Evolutionary conservation across 2,888 invertebrate genomes (phyloP).

Genomic region (Amblyjoppa proteus): DNA sequence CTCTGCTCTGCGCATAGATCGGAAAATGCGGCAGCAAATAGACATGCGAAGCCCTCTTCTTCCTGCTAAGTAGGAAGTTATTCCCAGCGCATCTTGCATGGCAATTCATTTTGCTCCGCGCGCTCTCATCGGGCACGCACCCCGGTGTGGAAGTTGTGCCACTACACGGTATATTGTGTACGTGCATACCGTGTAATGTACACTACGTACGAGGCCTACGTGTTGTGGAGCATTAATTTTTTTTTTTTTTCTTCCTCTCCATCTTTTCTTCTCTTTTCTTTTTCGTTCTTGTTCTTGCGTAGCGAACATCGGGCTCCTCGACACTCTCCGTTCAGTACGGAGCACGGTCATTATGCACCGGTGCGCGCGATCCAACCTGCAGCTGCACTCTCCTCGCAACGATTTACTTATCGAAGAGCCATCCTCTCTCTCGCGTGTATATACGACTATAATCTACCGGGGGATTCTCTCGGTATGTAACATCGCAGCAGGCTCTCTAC

Average conservation of each 20-base stretch:
- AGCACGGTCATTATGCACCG: slow-evolving; percentile 65
- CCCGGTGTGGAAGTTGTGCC: slow-evolving; percentile 54
- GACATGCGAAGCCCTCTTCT: slow-evolving; percentile 56
- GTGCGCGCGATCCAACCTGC: slow-evolving; percentile 54
- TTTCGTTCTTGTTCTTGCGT: slow-evolving; percentile 27
- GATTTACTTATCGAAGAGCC: slow-evolving; percentile 65
- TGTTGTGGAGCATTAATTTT: slow-evolving; percentile 62
- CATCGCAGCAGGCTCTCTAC: slow-evolving; percentile 42
- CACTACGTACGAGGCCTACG: slow-evolving; percentile 41
- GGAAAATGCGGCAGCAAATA: slow-evolving; percentile 27
- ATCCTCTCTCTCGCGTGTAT: slow-evolving; percentile 9
- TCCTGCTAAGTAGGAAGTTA: slow-evolving; percentile 68
- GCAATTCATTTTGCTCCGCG: slow-evolving; percentile 65
- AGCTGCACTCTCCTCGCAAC: slow-evolving; percentile 51
- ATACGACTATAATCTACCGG: background rate
- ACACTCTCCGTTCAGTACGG: slow-evolving; percentile 7
- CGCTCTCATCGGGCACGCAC: slow-evolving; percentile 63
- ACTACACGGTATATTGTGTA: slow-evolving; percentile 3
- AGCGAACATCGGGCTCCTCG: slow-evolving; percentile 30
- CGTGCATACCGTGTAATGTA: slow-evolving; percentile 47
- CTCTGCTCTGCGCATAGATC: slow-evolving; percentile 20
- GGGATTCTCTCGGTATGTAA: background rate
- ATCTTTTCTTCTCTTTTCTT: background rate
- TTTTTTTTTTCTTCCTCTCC: slow-evolving; percentile 13
- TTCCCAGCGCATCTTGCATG: slow-evolving; percentile 63